Percentiles rank a stretch among this genome's conserved stretches.
phyloP scores from a whole-genome alignment of 2,113 vertebrate genomes.

The Rafetus swinhoei region DNA sequence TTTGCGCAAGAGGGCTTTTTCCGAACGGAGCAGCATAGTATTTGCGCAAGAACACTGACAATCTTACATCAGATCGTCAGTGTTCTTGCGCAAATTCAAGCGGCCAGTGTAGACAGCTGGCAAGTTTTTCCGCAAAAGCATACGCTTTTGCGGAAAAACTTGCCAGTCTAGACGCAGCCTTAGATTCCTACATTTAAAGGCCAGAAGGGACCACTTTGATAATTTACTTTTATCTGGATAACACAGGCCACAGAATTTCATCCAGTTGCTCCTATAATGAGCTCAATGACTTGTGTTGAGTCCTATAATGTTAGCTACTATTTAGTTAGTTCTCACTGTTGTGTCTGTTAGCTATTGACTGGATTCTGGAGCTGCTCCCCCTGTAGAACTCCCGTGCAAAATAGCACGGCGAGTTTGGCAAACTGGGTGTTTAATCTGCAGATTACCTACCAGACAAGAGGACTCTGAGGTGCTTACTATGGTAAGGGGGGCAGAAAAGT shows the following conservation, averaged over 20 bases:
- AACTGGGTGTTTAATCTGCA: neutral
- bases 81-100: too few species aligned
- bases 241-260: neutral
- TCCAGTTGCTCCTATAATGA: slow-evolving; percentile 12
- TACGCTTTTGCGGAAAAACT: too few species aligned
- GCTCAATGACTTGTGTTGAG: neutral
- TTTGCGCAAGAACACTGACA: too few species aligned
- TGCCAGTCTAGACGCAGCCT: too few species aligned
- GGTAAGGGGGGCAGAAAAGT: slow-evolving; percentile 47
- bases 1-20: too few species aligned
- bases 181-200: slow-evolving; percentile 8
- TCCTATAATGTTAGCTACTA: neutral
- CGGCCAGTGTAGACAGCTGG: too few species aligned
- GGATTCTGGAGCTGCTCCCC: neutral
- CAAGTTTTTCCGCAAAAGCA: too few species aligned
- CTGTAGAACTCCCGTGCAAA: neutral
- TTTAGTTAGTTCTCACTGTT: neutral
- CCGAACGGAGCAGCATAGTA: too few species aligned
- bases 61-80: too few species aligned
- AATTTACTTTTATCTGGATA: neutral
- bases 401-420: neutral
- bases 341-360: slow-evolving; percentile 8
- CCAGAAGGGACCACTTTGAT: slow-evolving; percentile 13
- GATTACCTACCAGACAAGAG: slow-evolving; percentile 52
- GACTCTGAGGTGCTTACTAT: slow-evolving; percentile 49